These are phyloP conservation scores for Cryptus armator DNA, from an alignment of 2,888 invertebrate genomes.

Conservation along the genomic window DNA sequence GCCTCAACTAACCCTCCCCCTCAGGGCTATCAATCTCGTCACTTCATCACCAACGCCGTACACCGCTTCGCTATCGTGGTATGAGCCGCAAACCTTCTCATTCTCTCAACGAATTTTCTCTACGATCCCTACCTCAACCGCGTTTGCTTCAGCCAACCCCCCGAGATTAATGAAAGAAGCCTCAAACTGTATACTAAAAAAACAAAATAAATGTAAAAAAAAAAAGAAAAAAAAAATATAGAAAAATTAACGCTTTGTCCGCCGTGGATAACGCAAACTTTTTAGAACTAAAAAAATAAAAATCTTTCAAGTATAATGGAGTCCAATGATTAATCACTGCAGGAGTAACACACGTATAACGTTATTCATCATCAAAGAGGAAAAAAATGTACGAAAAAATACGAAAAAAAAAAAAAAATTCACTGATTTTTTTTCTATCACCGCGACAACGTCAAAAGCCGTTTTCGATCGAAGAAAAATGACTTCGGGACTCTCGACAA, in stretches of 20 bases:
- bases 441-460: too few species aligned
- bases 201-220: slow-evolving; percentile 42
- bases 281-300: slow-evolving; percentile 20
- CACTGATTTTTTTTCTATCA: background rate
- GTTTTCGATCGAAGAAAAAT: slow-evolving; percentile 7
- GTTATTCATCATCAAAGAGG: slow-evolving; percentile 21
- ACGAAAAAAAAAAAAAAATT: slow-evolving; percentile 15
- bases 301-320: slow-evolving; percentile 24
- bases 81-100: slow-evolving; percentile 2
- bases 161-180: slow-evolving; percentile 72
- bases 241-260: slow-evolving; percentile 60
- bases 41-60: slow-evolving; percentile 68
- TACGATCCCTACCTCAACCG: background rate
- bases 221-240: slow-evolving; percentile 48
- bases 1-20: slow-evolving; percentile 73
- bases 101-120: slow-evolving; percentile 1
- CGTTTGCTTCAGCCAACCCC: slow-evolving; percentile 36
- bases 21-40: slow-evolving; percentile 78
- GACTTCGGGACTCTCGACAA: background rate
- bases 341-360: background rate
- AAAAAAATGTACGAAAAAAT: background rate
- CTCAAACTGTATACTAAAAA: slow-evolving; percentile 55
- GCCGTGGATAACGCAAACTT: slow-evolving; percentile 52
- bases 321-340: slow-evolving; percentile 26
- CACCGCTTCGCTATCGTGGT: slow-evolving; percentile 18